Percentiles rank a stretch among this genome's conserved stretches.
Evolutionary conservation across 2,113 vertebrate genomes (phyloP).

Genomic region (Pachypanchax playfairii): DNA sequence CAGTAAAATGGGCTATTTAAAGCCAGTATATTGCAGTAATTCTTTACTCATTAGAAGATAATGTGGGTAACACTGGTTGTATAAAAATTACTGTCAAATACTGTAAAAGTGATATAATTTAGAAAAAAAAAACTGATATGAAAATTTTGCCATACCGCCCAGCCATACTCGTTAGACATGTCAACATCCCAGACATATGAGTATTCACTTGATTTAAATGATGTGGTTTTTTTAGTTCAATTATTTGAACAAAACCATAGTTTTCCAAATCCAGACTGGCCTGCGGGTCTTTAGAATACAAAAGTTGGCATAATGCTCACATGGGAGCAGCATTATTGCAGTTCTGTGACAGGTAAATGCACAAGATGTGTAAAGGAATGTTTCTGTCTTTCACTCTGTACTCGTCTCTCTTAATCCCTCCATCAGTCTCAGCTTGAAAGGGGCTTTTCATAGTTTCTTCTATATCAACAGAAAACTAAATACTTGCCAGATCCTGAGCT

Average conservation of each 20-base stretch:
- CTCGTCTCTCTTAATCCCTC: conserved; percentile 55
- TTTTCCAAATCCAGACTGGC: conserved; percentile 32
- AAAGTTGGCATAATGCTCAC: conserved; percentile 43
- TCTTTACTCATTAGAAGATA: too few species aligned
- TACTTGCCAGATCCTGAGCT: conserved; percentile 63
- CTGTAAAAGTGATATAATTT: too few species aligned
- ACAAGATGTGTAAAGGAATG: conserved; percentile 70
- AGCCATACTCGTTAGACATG: not conserved
- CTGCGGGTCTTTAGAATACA: conserved; percentile 35
- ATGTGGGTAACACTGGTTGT: too few species aligned
- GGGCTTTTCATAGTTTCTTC: conserved; percentile 57
- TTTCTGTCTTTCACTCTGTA: conserved; percentile 61
- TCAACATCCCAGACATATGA: conserved; percentile 1
- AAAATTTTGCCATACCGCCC: too few species aligned
- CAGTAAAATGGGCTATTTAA: too few species aligned
- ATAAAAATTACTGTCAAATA: too few species aligned
- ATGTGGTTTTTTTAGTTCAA: too few species aligned
- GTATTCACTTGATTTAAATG: not conserved
- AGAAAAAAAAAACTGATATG: not conserved
- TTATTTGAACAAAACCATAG: conserved; percentile 15
- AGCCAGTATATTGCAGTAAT: too few species aligned
- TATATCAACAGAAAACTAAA: conserved; percentile 54
- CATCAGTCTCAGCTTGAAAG: conserved; percentile 56
- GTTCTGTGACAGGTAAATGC: conserved; percentile 73
- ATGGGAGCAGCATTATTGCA: conserved; percentile 54